Base-by-base conservation (phyloP, 2,113 vertebrate species). In the Nipponia nippon region DNA sequence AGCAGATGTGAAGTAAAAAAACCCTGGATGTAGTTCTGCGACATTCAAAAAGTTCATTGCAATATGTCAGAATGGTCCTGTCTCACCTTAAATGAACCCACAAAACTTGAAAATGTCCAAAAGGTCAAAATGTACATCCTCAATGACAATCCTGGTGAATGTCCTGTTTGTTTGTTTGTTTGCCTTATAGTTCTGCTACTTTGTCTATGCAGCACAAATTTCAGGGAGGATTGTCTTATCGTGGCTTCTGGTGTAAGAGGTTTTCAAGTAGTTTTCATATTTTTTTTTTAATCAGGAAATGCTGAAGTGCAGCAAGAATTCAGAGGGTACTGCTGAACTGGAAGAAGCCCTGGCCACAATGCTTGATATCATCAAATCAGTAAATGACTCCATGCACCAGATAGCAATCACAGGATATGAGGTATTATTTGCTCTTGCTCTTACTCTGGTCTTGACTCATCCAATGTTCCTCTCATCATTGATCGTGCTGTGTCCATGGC, bases 361-460 rank as follows among this genome's bases (percentile, higher is more conserved):
- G 97, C 96, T 99, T 67, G 98, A 99, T 93, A 99, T 99, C 76
- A 99, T 99, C 92, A 99, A 99, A 92, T 99, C 99, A 14, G 99
- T 98, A 29, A 99, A 99, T 49, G 99, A 99, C 95, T 99, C 99
- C 83, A 99, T 99, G 99, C 99, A 99, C 94, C 99, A 99, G 97
- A 99, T 99, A 53, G 99, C 99, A 59, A 99, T 99, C 96, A 99
- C 99, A 27, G 99, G 99, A 76, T 99, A 99, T 88, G 99, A 99
- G 99, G 99, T 98, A 96, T 34, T 34, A 17, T 14, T 49, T 80
- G 32, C 59, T 77, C 38, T 76, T 91, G 26, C 65, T 83, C 2
- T 76, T 82, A 0, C 79, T 59, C 42, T 77, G 25, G 5, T 42
- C 26, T 46, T 70, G 62, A 67, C 49, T 75, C 42, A 42, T 42